These are phyloP conservation scores for Microtus ochrogaster DNA, from an alignment of 2,113 vertebrate genomes.

Conservation along the genomic window DNA sequence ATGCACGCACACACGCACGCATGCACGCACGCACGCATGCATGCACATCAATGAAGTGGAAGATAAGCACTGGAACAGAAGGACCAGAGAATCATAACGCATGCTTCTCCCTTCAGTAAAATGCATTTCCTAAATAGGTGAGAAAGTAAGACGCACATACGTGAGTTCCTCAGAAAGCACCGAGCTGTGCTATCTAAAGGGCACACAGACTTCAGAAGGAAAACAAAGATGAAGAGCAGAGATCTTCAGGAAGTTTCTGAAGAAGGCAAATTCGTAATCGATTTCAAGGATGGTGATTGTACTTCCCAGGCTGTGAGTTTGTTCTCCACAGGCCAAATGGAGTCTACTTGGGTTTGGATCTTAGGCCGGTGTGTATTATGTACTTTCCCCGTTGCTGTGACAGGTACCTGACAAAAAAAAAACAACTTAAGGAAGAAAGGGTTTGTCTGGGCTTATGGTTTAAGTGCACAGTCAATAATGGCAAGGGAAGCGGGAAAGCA, in stretches of 20 bases:
- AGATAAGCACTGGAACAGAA: neutral
- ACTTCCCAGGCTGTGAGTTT: neutral
- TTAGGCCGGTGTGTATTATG: neutral
- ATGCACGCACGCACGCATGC: neutral
- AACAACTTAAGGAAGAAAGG: neutral
- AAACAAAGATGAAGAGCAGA: neutral
- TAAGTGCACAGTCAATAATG: neutral
- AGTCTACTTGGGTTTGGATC: too few relatives aligned
- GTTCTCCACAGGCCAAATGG: neutral
- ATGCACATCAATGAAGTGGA: neutral
- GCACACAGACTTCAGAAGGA: neutral
- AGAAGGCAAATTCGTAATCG: neutral
- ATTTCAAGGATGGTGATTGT: neutral
- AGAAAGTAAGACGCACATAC: neutral
- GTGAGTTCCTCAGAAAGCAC: neutral
- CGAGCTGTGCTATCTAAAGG: neutral
- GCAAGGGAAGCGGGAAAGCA: too few relatives aligned
- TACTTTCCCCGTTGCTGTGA: neutral
- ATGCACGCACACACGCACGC: neutral
- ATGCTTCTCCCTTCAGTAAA: neutral
- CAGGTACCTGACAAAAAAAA: neutral
- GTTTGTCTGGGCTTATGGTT: neutral
- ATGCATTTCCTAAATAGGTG: neutral
- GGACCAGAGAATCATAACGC: neutral
- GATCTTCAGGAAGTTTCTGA: slow-evolving; percentile 31